Conservation (phyloP, 2,113 vertebrate species). For the Aphyosemion australe region DNA sequence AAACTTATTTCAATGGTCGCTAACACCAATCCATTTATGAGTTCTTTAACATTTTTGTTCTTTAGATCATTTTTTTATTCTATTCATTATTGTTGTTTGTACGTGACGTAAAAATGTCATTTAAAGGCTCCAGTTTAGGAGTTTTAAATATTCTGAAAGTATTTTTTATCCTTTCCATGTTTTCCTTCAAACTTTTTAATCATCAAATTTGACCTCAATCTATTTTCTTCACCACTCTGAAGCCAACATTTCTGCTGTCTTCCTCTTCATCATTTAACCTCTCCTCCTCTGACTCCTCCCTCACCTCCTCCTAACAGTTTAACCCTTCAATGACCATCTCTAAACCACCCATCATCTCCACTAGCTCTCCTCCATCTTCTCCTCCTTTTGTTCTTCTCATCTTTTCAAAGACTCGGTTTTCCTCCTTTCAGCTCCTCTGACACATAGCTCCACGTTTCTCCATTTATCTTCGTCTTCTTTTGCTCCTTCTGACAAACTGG, state of each 20-base stretch:
- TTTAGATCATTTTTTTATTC: no score
- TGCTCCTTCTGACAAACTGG: constrained; percentile 34
- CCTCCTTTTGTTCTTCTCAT: constrained; percentile 24
- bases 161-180: background rate
- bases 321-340: constrained; percentile 14
- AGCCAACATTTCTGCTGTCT: constrained; percentile 17
- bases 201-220: background rate
- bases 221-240: constrained; percentile 2
- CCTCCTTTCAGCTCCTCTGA: constrained; percentile 8
- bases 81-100: no score
- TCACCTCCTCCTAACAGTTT: constrained; percentile 5
- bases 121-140: no score
- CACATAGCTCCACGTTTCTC: constrained; percentile 11
- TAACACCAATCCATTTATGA: no score
- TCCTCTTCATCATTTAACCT: constrained; percentile 15
- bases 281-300: background rate
- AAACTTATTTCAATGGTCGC: no score
- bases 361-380: constrained; percentile 1
- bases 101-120: no score
- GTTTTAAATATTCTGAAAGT: background rate
- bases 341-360: constrained; percentile 2
- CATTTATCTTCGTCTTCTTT: constrained; percentile 11
- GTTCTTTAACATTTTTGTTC: no score
- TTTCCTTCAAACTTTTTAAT: no score
- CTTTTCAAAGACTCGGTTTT: constrained; percentile 20